Conservation (phyloP, 2,888 invertebrate species). For the Philereme vetulata region DNA sequence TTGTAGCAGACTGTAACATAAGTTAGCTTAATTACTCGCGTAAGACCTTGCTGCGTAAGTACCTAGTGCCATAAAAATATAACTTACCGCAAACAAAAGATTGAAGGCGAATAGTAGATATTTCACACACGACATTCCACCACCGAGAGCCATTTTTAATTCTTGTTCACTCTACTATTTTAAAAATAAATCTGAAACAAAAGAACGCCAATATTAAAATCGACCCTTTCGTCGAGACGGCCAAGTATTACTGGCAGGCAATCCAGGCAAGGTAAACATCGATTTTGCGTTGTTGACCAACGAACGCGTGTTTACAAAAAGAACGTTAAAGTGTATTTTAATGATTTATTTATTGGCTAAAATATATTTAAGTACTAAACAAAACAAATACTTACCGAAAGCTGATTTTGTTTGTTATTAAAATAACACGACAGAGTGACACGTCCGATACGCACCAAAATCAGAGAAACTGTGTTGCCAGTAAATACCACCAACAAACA, state of each 20-base stretch:
- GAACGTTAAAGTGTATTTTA: not conserved
- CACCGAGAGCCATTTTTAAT: conserved; percentile 87
- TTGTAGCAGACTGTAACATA: not conserved
- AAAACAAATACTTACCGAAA: conserved; percentile 27
- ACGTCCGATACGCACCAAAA: conserved; percentile 31
- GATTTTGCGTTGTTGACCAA: conserved; percentile 57
- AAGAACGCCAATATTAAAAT: conserved; percentile 56
- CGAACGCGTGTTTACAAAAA: conserved; percentile 31
- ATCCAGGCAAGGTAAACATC: conserved; percentile 60
- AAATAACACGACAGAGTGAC: conserved; percentile 26
- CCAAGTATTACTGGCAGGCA: conserved; percentile 19
- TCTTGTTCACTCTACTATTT: conserved; percentile 53
- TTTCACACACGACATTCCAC: conserved; percentile 94
- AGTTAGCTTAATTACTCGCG: not conserved
- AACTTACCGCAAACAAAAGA: conserved; percentile 93
- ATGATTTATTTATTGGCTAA: not conserved
- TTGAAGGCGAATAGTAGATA: conserved; percentile 95
- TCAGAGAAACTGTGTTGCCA: conserved; percentile 44
- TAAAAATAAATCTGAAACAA: conserved; percentile 67
- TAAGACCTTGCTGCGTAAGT: conserved; percentile 5
- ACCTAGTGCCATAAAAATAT: conserved; percentile 11
- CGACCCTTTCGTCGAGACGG: conserved; percentile 42
- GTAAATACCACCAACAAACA: not conserved
- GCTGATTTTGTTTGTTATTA: conserved; percentile 8
- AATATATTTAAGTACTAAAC: conserved; percentile 8